Evolutionary conservation across 2,113 vertebrate genomes (phyloP), one percentile per base, ranked within the genome.

Genomic region (Xiphophorus hellerii): DNA sequence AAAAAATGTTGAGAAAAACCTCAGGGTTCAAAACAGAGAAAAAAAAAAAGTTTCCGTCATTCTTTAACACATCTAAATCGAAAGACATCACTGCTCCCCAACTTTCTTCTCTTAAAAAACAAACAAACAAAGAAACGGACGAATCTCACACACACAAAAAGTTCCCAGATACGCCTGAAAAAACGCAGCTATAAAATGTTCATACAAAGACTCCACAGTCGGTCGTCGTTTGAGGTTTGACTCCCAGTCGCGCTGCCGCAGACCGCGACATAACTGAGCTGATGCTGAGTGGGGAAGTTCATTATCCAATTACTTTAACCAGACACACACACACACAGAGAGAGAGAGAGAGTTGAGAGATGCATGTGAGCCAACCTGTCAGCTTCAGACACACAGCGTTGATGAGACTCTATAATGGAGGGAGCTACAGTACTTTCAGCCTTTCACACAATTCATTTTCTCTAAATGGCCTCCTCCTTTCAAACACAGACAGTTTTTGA

Each of bases 281-380:
- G 82, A 87, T 80, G 78, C 44, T 77, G 87, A 90, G 85, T 81
- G 85, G 85, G 88, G 92, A 87, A 86, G 82, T 86, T 82, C 72
- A 84, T 91, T 82, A 88, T 88, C 87, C 78, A 89, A 92, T 90
- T 87, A 88, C 81, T 84, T n/a, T 73, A 83, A 89, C 82, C 84
- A 73, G 61, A 76, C 73, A 83, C 71, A 82, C 85, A 89, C 90
- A 74, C 76, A 1, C 35, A 33, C 85, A 89, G 87, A 76, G 73
- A 1, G 77, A 87, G 85, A 89, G 91, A 76, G 78, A 1, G 82
- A 87, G 86, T 77, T 84, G 87, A 90, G 83, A 90, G 87, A 89
- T 83, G 64, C 17, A 73, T 83, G 84, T 81, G 87, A 92, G 87
- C 86, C 84, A 90, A 87, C 77, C 84, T 87, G 84, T 89, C 85